Percentiles rank a stretch among this genome's conserved stretches.
Conservation (phyloP, 2,888 invertebrate species). For the Andricus quercusramuli region DNA sequence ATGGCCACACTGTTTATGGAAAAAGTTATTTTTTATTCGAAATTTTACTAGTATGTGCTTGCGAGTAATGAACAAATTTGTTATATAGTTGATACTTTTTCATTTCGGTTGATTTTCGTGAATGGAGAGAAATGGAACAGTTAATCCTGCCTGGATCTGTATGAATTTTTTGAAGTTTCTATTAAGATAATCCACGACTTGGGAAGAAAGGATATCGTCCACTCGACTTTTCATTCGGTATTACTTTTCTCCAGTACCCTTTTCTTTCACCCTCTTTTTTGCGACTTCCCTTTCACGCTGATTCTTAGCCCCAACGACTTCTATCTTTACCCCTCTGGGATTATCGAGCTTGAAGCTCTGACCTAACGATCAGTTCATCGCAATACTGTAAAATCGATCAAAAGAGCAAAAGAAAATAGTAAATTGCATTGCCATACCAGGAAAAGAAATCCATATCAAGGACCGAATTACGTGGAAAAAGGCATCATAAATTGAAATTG, state of each 20-base stretch:
- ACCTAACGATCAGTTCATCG: constrained; percentile 50
- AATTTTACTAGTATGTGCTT: too few relatives aligned
- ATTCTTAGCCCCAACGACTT: constrained; percentile 25
- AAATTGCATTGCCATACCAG: constrained; percentile 19
- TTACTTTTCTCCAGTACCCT: constrained; percentile 26
- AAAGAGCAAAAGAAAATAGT: constrained; percentile 21
- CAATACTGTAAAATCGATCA: constrained; percentile 22
- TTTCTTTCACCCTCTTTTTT: constrained; percentile 23
- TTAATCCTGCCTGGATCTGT: constrained; percentile 1
- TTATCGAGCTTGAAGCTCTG: constrained; percentile 56
- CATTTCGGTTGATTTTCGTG: neutral
- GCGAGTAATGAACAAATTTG: neutral
- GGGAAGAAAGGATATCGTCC: constrained; percentile 14
- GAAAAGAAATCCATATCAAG: constrained; percentile 4
- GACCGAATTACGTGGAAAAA: neutral
- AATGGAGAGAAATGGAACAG: constrained; percentile 2
- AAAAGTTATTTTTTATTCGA: neutral
- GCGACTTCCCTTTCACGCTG: constrained; percentile 28
- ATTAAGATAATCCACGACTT: constrained; percentile 26
- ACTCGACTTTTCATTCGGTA: constrained; percentile 36
- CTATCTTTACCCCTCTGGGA: constrained; percentile 50
- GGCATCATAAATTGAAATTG: neutral
- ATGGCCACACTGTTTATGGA: neutral
- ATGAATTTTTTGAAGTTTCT: constrained; percentile 16
- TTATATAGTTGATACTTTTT: neutral